Evolutionary conservation across 2,797 vertebrate genomes (phyloP).

Genomic region (Danio jaintianensis): DNA sequence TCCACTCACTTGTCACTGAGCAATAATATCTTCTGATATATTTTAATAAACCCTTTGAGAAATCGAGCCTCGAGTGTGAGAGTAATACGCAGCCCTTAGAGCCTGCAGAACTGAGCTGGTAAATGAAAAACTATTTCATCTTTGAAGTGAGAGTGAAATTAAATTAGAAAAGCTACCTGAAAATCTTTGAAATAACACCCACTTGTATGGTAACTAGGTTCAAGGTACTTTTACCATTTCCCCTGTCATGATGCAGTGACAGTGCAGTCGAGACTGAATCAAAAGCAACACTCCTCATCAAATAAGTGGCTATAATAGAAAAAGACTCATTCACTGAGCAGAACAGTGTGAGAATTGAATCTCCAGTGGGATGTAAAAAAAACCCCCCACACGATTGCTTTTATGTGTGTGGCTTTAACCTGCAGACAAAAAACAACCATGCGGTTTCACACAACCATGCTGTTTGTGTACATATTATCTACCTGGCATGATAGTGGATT

Average conservation of each 20-base stretch:
- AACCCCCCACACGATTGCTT: not conserved
- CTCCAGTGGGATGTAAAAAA: conserved; percentile 17
- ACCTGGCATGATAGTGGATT: not conserved
- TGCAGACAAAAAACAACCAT: not conserved
- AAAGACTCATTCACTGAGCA: conserved; percentile 28
- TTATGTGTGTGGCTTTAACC: not conserved
- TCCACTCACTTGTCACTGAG: conserved; percentile 8
- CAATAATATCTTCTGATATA: conserved; percentile 1
- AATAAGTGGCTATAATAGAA: conserved; percentile 31
- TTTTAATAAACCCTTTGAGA: conserved; percentile 30
- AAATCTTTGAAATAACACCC: conserved; percentile 13
- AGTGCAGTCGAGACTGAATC: not conserved
- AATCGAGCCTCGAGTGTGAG: not conserved
- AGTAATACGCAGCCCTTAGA: not conserved
- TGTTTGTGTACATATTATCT: not conserved
- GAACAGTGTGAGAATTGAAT: conserved; percentile 34
- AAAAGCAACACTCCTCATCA: conserved; percentile 8
- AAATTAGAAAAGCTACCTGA: conserved; percentile 32
- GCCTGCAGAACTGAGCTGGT: not conserved
- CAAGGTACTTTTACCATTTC: not conserved
- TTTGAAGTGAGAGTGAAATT: conserved; percentile 26
- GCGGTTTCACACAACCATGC: not conserved
- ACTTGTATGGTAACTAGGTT: conserved; percentile 2
- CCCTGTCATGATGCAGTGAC: conserved; percentile 5
- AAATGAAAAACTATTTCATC: conserved; percentile 37